Evolutionary conservation across 2,113 vertebrate genomes (phyloP).

Genomic region (Hemiprocne comata): DNA sequence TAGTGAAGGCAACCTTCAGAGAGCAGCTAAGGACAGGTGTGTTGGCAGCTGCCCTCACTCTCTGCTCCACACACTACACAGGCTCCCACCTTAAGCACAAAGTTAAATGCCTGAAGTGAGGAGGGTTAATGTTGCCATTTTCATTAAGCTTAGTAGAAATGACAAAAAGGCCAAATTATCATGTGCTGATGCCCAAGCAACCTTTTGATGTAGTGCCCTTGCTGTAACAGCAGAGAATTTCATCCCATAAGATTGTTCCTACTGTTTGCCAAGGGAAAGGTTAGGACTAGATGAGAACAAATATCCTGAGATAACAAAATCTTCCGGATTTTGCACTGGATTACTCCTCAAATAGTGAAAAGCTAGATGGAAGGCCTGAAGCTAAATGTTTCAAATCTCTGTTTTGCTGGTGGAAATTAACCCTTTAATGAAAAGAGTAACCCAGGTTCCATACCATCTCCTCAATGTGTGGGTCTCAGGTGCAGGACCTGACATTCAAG

Average conservation of each 20-base stretch:
- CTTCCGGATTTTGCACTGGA: slow-evolving; percentile 23
- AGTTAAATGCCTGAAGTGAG: slow-evolving; percentile 25
- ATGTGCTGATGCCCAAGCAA: slow-evolving; percentile 26
- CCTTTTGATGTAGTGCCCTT: background rate
- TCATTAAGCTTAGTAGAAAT: slow-evolving; percentile 38
- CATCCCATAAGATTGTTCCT: background rate
- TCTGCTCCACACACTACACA: background rate
- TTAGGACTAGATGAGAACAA: slow-evolving; percentile 19
- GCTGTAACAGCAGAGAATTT: background rate
- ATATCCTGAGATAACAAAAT: slow-evolving; percentile 16
- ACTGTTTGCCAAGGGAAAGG: slow-evolving; percentile 46
- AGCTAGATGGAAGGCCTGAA: background rate
- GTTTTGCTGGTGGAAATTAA: background rate
- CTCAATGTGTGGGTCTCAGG: background rate
- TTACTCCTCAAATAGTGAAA: slow-evolving; percentile 28
- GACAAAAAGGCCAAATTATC: slow-evolving; percentile 37
- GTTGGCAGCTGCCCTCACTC: background rate
- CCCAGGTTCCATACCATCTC: background rate
- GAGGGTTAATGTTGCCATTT: slow-evolving; percentile 4
- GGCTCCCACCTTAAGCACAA: background rate
- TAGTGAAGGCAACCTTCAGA: background rate
- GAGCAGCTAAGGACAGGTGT: rapidly evolving
- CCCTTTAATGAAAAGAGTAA: background rate
- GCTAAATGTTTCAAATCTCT: background rate
- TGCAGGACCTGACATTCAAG: rapidly evolving